Evolutionary conservation across 2,797 vertebrate species (phyloP).

Genomic region (Tokudaia tokunoshimensis): DNA sequence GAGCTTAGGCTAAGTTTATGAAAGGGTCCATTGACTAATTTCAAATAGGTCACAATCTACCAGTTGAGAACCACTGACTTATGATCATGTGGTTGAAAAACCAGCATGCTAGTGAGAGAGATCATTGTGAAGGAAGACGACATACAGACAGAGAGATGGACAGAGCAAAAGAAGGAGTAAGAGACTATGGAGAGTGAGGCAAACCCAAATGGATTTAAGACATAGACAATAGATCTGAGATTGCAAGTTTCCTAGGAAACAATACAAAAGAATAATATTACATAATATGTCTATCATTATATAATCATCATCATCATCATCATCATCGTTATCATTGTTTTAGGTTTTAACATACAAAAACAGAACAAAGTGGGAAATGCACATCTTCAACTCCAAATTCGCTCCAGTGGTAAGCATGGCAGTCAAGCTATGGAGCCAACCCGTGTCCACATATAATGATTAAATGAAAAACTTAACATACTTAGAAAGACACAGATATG

Average conservation of each 20-base stretch:
- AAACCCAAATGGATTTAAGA: neutral
- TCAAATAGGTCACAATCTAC: too few relatives aligned
- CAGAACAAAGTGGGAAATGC: neutral
- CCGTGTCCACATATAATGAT: neutral
- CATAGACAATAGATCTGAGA: neutral
- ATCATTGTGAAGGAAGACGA: neutral
- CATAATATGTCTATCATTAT: neutral
- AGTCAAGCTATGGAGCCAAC: neutral
- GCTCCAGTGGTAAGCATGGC: neutral
- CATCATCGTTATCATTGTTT: neutral
- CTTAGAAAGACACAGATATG: too few relatives aligned
- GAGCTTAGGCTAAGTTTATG: too few relatives aligned
- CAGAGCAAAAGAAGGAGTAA: neutral
- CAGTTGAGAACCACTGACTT: too few relatives aligned
- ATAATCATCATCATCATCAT: too few relatives aligned
- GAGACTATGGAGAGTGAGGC: neutral
- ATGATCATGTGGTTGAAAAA: neutral
- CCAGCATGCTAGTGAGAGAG: neutral
- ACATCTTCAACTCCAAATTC: neutral
- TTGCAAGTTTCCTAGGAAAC: neutral
- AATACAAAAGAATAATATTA: neutral
- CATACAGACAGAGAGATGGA: too few relatives aligned
- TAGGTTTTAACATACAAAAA: neutral
- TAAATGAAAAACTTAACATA: neutral
- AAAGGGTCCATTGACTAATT: too few relatives aligned